phyloP scores from a whole-genome alignment of 2,888 invertebrate genomes.

The Labia minor region DNA sequence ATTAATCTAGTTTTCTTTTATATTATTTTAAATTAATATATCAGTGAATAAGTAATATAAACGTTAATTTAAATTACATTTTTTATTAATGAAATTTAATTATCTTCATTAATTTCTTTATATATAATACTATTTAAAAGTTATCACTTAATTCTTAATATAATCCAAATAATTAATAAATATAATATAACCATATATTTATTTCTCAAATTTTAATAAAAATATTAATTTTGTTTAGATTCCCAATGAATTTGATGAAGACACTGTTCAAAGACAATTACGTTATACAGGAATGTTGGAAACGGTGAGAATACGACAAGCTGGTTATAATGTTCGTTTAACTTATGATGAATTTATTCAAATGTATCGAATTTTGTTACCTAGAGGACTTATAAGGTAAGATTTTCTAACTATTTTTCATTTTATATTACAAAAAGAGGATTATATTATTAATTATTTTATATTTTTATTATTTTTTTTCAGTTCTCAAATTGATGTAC shows the following conservation, averaged over 20 bases:
- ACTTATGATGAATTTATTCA: conserved; percentile 92
- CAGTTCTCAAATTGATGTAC: conserved; percentile 77
- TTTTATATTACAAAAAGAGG: background rate
- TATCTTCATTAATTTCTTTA: no score
- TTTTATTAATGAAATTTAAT: no score
- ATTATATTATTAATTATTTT: no score
- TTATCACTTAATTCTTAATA: no score
- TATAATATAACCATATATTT: background rate
- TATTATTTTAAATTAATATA: no score
- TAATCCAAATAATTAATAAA: no score
- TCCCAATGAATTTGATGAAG: conserved; percentile 85
- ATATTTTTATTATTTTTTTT: conserved; percentile 24
- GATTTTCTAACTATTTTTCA: conserved; percentile 8
- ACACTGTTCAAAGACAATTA: conserved; percentile 79
- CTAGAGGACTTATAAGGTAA: conserved; percentile 60
- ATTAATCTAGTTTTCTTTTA: no score
- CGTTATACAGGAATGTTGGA: conserved; percentile 95
- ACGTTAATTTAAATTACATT: background rate
- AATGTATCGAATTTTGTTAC: conserved; percentile 78
- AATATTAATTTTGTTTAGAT: conserved; percentile 39
- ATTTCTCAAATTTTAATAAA: background rate
- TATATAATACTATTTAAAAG: no score
- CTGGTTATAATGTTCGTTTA: conserved; percentile 88
- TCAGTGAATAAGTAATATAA: no score
- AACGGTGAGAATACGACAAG: conserved; percentile 86